Base-by-base conservation (phyloP, 1,140 invertebrate genomes). In the Brachionus rotundiformis region DNA sequence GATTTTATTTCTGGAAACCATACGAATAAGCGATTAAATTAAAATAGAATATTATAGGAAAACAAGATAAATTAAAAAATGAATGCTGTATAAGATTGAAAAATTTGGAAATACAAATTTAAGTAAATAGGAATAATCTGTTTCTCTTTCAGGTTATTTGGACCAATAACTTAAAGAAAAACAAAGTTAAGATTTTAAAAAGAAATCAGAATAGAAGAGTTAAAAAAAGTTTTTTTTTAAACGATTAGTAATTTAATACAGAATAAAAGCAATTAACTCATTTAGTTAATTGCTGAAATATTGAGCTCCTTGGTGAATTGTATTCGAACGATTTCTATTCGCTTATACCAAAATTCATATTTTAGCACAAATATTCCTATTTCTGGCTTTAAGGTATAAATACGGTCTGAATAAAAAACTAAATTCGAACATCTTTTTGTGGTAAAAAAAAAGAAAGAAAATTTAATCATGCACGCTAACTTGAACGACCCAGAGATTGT, bases 401-500 rank as follows among this genome's bases (percentile, higher is more conserved):
- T 54, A 54, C n/a, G n/a, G n/a, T 5, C 23, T 19, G 19, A 4
- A 2, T 8, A 54, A 16, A 54, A 54, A 54, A 54, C 2, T 19
- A 54, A 16, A 54, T 19, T 7, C 19, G 19, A 54, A 54, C 47
- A 54, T 54, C 47, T 54, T 54, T 54, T 54, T 54, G 47, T 54
- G 47, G 19, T 19, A 49, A 49, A 49, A 49, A 49, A 54, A 19
- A 54, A 19, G 19, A 54, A 8, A 54, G 23, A 54, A 54, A 54
- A 8, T 54, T 16, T 54, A 54, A 54, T 54, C 5, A 68, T 68
- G 63, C 19, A 8, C 6, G 68, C 7, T 63, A 65, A 82, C 76
- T 31, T 61, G 23, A 82, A 39, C 11, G 81, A 82, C 61, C 68
- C 81, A 19, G 81, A 82, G 41, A 31, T 82, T 23, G 63, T 75